phyloP scores from a whole-genome alignment of 2,888 invertebrate genomes.

The Drosophila eohydei region DNA sequence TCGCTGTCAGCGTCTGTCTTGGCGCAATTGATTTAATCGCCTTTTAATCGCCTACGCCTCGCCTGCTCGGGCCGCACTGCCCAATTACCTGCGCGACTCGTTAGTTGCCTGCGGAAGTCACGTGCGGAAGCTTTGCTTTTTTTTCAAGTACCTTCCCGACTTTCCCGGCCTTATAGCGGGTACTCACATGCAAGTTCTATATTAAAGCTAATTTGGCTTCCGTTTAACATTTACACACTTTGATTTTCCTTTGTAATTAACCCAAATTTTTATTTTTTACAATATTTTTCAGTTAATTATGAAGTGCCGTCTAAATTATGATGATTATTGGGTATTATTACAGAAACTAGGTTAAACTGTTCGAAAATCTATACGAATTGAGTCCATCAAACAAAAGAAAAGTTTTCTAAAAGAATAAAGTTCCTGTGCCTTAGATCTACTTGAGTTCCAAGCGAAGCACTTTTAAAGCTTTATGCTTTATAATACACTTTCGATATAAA shows the following conservation, averaged over 20 bases:
- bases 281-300: background rate
- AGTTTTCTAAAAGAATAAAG: background rate
- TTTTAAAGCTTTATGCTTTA: background rate
- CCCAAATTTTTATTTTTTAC: slow-evolving; percentile 41
- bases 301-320: background rate
- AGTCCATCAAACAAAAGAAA: background rate
- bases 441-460: background rate
- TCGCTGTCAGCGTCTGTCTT: slow-evolving; percentile 52
- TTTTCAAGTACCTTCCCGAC: slow-evolving; percentile 44
- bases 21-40: slow-evolving; percentile 74
- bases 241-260: slow-evolving; percentile 53
- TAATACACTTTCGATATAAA: background rate
- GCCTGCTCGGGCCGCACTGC: slow-evolving; percentile 44
- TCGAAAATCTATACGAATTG: background rate
- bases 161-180: slow-evolving; percentile 7
- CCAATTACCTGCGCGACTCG: slow-evolving; percentile 63
- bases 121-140: slow-evolving; percentile 73
- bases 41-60: slow-evolving; percentile 78
- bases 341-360: slow-evolving; percentile 11
- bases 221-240: slow-evolving; percentile 64
- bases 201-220: slow-evolving; percentile 66
- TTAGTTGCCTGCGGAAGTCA: slow-evolving; percentile 70
- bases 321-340: background rate
- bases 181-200: slow-evolving; percentile 65
- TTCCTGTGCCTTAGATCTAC: too few relatives aligned